phyloP scores from a whole-genome alignment of 2,113 vertebrate species.

The Electrona antarctica region DNA sequence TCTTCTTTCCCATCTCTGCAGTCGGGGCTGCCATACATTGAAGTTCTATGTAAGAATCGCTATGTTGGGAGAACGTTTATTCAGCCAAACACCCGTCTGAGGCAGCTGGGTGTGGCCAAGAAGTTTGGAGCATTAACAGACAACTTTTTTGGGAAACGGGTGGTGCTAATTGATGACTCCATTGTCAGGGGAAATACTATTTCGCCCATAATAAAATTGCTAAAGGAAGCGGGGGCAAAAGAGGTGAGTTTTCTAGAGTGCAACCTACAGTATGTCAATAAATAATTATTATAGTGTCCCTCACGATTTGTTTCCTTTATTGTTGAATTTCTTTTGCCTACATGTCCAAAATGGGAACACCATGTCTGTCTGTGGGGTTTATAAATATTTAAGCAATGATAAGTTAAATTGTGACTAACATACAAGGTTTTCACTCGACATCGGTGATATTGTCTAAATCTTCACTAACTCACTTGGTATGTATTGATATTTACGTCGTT shows the following conservation, averaged over 20 bases:
- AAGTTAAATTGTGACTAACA: no score
- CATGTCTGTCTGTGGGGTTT: no score
- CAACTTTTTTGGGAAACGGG: slow-evolving; percentile 94
- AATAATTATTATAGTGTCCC: no score
- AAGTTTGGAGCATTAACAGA: slow-evolving; percentile 96
- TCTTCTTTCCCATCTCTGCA: slow-evolving; percentile 55
- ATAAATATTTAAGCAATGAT: no score
- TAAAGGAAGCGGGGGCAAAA: slow-evolving; percentile 94
- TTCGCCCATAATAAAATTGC: slow-evolving; percentile 95
- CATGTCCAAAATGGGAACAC: no score
- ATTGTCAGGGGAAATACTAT: slow-evolving; percentile 98
- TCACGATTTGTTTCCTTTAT: no score
- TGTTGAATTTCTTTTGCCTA: no score
- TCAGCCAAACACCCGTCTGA: slow-evolving; percentile 95
- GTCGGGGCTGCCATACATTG: slow-evolving; percentile 92
- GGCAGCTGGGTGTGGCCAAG: slow-evolving; percentile 96
- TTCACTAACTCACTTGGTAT: background rate
- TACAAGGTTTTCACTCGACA: no score
- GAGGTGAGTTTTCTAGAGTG: slow-evolving; percentile 81
- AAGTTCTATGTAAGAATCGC: slow-evolving; percentile 97
- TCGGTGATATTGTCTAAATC: no score
- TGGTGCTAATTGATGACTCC: slow-evolving; percentile 95
- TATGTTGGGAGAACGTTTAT: slow-evolving; percentile 98
- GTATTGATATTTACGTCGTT: slow-evolving; percentile 13
- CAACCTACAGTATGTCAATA: background rate